Evolutionary conservation across 2,888 invertebrate species (phyloP).

Genomic region (Apamea anceps): DNA sequence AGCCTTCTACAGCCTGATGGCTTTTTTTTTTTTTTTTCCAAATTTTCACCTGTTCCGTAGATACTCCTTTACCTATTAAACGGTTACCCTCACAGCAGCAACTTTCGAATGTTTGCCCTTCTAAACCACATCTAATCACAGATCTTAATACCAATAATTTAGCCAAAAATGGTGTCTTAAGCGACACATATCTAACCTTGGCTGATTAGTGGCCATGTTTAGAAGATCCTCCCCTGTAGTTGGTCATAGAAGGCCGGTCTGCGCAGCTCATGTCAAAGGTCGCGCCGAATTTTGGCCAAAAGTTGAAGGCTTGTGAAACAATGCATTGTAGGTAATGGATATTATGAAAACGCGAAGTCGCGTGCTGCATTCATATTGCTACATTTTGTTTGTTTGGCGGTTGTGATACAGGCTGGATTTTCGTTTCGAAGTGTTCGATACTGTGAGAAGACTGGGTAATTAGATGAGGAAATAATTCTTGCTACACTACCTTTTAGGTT

Average conservation of each 20-base stretch:
- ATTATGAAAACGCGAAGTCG: conserved; percentile 72
- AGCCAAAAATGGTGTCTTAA: conserved; percentile 31
- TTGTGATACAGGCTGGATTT: conserved; percentile 23
- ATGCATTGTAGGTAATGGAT: conserved; percentile 62
- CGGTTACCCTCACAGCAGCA: background rate
- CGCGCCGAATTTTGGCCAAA: conserved; percentile 60
- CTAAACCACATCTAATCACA: conserved; percentile 35
- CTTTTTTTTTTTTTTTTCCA: no score
- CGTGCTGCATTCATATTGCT: conserved; percentile 70
- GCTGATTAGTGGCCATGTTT: conserved; percentile 55
- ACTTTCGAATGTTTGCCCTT: conserved; percentile 22
- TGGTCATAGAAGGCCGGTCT: conserved; percentile 58
- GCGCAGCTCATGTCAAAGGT: conserved; percentile 61
- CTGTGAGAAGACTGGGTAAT: conserved; percentile 13
- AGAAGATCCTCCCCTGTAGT: conserved; percentile 50
- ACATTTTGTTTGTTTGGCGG: conserved; percentile 57
- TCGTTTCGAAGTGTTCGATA: conserved; percentile 28
- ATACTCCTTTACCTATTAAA: background rate
- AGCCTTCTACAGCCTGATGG: background rate
- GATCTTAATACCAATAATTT: conserved; percentile 39
- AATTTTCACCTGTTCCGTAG: background rate
- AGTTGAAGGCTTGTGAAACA: conserved; percentile 69
- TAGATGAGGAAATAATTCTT: conserved; percentile 17
- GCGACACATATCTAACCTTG: conserved; percentile 49
- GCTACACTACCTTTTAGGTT: background rate